Conservation (phyloP, 1,140 invertebrate species). For the Saccostrea echinata region DNA sequence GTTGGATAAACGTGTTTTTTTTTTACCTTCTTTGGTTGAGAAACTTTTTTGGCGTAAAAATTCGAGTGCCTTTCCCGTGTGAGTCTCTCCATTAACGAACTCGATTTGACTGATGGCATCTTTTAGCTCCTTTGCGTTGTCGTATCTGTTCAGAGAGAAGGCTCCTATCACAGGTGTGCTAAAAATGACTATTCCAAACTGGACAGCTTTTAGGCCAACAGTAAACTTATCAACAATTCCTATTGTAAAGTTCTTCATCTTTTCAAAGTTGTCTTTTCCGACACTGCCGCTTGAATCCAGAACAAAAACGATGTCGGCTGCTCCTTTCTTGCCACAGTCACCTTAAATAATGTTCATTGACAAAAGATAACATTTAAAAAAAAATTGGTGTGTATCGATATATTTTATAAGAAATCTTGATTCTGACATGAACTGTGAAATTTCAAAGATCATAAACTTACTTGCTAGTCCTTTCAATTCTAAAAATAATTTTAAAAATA, state of each 20-base stretch:
- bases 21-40: neutral
- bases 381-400: too few relatives aligned
- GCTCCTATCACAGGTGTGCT: neutral
- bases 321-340: constrained; percentile 1
- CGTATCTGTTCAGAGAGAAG: neutral
- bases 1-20: neutral
- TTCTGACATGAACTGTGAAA: too few relatives aligned
- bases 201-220: constrained; percentile 62
- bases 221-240: constrained; percentile 60
- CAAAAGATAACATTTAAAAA: too few relatives aligned
- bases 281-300: constrained; percentile 70
- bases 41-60: neutral
- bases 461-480: constrained; percentile 18
- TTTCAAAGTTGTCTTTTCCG: constrained; percentile 64
- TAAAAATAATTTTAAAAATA: neutral
- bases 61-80: constrained; percentile 5
- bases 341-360: neutral
- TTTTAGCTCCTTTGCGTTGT: neutral
- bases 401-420: too few relatives aligned
- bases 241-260: constrained; percentile 65
- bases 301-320: constrained; percentile 71
- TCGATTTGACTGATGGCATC: neutral
- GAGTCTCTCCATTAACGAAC: constrained; percentile 2
- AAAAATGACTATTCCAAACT: constrained; percentile 70
- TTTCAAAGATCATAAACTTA: neutral